Conservation (phyloP, 2,888 invertebrate species). For the Troides helena region DNA sequence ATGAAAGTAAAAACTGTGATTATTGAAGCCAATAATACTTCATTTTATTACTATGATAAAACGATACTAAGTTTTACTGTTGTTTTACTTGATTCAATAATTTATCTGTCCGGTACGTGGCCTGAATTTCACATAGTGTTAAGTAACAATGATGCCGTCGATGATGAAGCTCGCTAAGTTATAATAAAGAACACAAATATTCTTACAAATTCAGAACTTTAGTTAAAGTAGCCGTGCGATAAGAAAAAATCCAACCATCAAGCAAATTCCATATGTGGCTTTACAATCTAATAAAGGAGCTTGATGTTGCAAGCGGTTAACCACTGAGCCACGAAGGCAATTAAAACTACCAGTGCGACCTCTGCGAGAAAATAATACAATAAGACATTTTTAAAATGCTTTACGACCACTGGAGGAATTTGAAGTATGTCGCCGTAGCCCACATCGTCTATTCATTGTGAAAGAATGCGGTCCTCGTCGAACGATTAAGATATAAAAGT, state of each 20-base stretch:
- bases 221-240: neutral
- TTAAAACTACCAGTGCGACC: neutral
- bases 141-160: neutral
- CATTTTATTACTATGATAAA: no score
- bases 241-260: neutral
- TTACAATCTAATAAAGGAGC: neutral
- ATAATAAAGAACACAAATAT: neutral
- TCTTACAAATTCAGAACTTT: no score
- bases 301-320: neutral
- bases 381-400: no score
- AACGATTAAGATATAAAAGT: neutral
- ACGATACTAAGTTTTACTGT: no score
- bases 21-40: no score
- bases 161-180: neutral
- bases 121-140: neutral
- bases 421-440: constrained; percentile 5
- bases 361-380: no score
- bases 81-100: no score
- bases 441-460: constrained; percentile 4
- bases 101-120: no score
- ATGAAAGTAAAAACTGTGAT: constrained; percentile 5
- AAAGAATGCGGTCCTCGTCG: constrained; percentile 11
- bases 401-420: constrained; percentile 1
- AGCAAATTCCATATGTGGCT: no score
- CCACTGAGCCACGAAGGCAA: neutral